Base-by-base conservation (phyloP, 1,140 invertebrate species). In the Lutraria rhynchaena region DNA sequence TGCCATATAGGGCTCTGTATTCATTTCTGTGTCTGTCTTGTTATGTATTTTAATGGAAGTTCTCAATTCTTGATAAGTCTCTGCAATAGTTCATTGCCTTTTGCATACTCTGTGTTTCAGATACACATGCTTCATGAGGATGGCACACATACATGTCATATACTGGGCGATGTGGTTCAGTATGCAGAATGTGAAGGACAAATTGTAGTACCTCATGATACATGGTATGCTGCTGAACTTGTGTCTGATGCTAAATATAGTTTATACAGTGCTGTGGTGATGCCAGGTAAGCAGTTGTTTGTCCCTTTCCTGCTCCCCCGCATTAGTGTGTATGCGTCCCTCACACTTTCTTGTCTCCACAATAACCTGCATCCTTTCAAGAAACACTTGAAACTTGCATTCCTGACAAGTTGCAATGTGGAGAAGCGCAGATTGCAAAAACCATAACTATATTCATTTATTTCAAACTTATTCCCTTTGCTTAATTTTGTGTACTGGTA, bases 261-360 rank as follows among this genome's bases (percentile, higher is more conserved):
- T 53, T 51, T 85, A 1, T 85, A 78, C 57, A 82, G 81, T 29
- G 80, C 83, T 31, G 69, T 83, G 17, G 83, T 83, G 15, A 82
- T 78, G 57, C 83, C 81, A 65, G 83, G 77, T 84, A 33, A 46
- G 37, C n/a, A n/a, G n/a, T n/a, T n/a, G n/a, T n/a, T n/a, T n/a
- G n/a, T n/a, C n/a, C n/a, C n/a, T n/a, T n/a, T n/a, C n/a, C n/a
- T n/a, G n/a, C n/a, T n/a, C n/a, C n/a, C n/a, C n/a, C n/a, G n/a
- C n/a, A n/a, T n/a, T n/a, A n/a, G n/a, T n/a, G n/a, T n/a, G n/a
- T n/a, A n/a, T n/a, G n/a, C n/a, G n/a, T n/a, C n/a, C n/a, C n/a
- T n/a, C n/a, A n/a, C n/a, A n/a, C n/a, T n/a, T n/a, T n/a, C n/a
- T n/a, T n/a, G n/a, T n/a, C n/a, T n/a, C n/a, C n/a, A n/a, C n/a